Evolutionary conservation across 2,888 invertebrate genomes (phyloP).

Genomic region (Alloplasta piceator): DNA sequence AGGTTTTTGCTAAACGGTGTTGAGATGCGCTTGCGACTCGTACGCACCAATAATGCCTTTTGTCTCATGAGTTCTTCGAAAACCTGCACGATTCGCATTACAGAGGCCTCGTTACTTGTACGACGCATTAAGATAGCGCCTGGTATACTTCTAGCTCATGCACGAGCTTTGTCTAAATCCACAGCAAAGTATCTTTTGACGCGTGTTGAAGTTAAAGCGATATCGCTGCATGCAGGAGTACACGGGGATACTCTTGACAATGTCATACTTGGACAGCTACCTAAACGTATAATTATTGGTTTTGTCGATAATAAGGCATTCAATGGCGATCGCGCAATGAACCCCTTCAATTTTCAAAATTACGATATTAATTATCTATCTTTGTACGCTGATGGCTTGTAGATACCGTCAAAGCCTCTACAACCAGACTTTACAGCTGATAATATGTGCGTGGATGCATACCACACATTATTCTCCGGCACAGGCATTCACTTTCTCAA

Average conservation of each 20-base stretch:
- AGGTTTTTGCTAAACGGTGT: neutral
- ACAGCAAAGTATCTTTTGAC: slow-evolving; percentile 1
- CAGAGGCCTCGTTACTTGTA: neutral
- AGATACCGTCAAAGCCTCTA: slow-evolving; percentile 1
- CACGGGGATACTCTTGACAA: slow-evolving; percentile 1
- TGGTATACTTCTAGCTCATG: slow-evolving; percentile 1
- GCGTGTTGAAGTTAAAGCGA: neutral
- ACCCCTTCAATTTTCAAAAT: neutral
- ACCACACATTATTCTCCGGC: slow-evolving; percentile 67
- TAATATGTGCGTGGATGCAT: slow-evolving; percentile 59
- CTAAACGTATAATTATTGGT: neutral
- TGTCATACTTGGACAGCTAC: neutral
- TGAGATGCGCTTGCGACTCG: neutral
- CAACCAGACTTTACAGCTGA: neutral
- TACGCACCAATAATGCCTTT: neutral
- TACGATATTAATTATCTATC: neutral
- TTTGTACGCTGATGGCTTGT: neutral
- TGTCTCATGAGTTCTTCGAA: neutral
- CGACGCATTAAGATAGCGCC: slow-evolving; percentile 1
- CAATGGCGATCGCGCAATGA: neutral
- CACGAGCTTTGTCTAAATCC: neutral
- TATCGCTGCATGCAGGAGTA: neutral
- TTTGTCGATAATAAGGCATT: neutral
- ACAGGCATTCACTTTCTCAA: slow-evolving; percentile 64
- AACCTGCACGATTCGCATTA: neutral